phyloP scores from a whole-genome alignment of 2,113 vertebrate genomes.

The Clarias magur region DNA sequence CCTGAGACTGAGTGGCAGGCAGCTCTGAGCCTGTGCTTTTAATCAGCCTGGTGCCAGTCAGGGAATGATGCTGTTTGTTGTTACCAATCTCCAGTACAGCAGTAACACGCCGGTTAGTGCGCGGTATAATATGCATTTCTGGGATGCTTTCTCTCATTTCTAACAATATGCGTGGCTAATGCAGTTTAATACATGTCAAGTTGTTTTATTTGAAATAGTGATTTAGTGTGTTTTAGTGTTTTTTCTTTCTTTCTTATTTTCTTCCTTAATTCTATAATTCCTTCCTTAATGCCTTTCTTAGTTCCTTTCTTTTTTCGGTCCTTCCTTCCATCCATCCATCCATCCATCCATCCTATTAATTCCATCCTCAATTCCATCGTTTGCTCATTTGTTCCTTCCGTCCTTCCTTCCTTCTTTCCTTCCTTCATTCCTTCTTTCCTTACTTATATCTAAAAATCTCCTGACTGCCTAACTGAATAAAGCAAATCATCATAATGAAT shows the following conservation, averaged over 20 bases:
- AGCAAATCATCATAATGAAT: not conserved
- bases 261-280: not conserved
- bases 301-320: no score
- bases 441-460: not conserved
- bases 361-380: no score
- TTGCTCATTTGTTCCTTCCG: not conserved
- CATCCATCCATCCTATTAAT: not conserved
- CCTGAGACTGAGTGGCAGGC: constrained; percentile 21
- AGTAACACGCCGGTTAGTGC: not conserved
- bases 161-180: not conserved
- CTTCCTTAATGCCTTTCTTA: not conserved
- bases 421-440: not conserved
- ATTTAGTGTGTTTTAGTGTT: not conserved
- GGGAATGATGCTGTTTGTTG: not conserved
- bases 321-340: no score
- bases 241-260: not conserved
- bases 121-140: not conserved
- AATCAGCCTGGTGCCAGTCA: constrained; percentile 1
- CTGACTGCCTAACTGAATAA: not conserved
- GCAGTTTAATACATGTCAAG: not conserved
- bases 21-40: constrained; percentile 22
- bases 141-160: not conserved
- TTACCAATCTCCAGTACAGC: not conserved
- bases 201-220: not conserved
- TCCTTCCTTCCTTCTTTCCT: not conserved